A percentile compares a stretch with the other conserved stretches of the same genome.
phyloP scores from a whole-genome alignment of 2,797 vertebrate species.

The Iguana delicatissima region DNA sequence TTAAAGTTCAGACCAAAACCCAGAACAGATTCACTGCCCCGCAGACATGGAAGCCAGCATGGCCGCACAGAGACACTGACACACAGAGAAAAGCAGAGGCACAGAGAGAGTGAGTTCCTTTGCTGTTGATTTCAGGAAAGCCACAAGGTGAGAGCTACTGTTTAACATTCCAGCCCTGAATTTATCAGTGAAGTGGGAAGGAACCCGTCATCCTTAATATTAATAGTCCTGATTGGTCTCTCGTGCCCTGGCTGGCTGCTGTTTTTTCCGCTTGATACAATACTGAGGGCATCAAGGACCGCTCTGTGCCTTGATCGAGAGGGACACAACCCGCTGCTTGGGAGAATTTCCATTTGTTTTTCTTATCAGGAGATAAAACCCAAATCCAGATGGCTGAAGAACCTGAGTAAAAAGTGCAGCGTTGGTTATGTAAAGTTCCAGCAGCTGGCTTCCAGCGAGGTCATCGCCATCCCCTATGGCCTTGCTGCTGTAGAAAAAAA shows the following conservation, averaged over 20 bases:
- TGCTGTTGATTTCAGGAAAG: rapidly evolving
- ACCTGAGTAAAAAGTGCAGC: rapidly evolving
- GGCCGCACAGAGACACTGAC: background rate
- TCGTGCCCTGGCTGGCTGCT: background rate
- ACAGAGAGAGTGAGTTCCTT: rapidly evolving
- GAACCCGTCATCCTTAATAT: slow-evolving; percentile 1
- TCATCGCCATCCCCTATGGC: background rate
- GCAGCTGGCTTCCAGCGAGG: background rate
- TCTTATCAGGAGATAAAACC: slow-evolving; percentile 26
- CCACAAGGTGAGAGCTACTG: background rate
- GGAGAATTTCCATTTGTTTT: slow-evolving; percentile 20
- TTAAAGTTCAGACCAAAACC: too few species aligned
- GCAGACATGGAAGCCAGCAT: too few species aligned
- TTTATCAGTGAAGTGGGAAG: slow-evolving; percentile 16
- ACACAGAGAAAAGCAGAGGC: background rate
- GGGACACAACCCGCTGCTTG: background rate
- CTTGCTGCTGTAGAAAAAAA: background rate
- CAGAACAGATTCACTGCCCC: too few species aligned
- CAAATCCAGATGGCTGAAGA: slow-evolving; percentile 12
- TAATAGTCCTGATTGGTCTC: slow-evolving; percentile 7
- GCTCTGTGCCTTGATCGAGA: background rate
- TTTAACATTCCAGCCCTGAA: background rate
- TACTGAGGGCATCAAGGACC: background rate
- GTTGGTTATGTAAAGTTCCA: background rate
- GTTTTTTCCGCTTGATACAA: rapidly evolving